These are phyloP conservation scores for Pseudopleuronectes americanus DNA, from an alignment of 2,797 vertebrate genomes.

Conservation along the genomic window DNA sequence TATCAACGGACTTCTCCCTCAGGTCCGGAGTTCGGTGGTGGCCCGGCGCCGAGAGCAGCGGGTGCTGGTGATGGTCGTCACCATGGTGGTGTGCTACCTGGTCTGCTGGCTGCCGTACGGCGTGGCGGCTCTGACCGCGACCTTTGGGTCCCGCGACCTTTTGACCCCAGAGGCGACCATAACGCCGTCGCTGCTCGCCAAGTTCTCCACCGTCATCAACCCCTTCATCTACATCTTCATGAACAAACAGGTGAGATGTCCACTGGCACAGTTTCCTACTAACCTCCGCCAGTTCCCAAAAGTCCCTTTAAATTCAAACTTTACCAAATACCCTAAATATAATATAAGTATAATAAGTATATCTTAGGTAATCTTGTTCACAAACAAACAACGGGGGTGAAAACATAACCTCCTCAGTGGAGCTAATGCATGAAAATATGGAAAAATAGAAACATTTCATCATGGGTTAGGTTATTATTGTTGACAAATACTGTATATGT, in stretches of 20 bases:
- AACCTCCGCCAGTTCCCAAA: too few species aligned
- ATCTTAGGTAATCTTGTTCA: too few species aligned
- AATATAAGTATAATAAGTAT: too few species aligned
- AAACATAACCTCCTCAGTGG: too few species aligned
- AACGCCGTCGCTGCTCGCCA: constrained; percentile 85
- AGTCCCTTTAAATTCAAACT: too few species aligned
- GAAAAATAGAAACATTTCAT: too few species aligned
- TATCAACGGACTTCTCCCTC: background rate
- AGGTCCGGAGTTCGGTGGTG: constrained; percentile 76
- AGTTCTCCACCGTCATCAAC: constrained; percentile 87
- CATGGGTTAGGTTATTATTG: too few species aligned
- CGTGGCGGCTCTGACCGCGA: constrained; percentile 80
- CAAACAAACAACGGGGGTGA: too few species aligned
- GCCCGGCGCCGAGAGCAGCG: constrained; percentile 78
- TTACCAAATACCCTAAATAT: too few species aligned
- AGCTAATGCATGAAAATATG: too few species aligned
- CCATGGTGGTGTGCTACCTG: constrained; percentile 86
- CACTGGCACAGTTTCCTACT: too few species aligned
- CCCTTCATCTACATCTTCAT: constrained; percentile 88
- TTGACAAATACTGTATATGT: too few species aligned
- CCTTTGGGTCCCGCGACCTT: constrained; percentile 80
- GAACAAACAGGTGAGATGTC: constrained; percentile 86
- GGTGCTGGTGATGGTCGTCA: constrained; percentile 83
- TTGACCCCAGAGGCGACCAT: constrained; percentile 81
- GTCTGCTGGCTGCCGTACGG: constrained; percentile 89